Evolutionary conservation across 2,113 vertebrate species (phyloP), one percentile per base, ranked within the genome.

Genomic region (Anhinga anhinga): DNA sequence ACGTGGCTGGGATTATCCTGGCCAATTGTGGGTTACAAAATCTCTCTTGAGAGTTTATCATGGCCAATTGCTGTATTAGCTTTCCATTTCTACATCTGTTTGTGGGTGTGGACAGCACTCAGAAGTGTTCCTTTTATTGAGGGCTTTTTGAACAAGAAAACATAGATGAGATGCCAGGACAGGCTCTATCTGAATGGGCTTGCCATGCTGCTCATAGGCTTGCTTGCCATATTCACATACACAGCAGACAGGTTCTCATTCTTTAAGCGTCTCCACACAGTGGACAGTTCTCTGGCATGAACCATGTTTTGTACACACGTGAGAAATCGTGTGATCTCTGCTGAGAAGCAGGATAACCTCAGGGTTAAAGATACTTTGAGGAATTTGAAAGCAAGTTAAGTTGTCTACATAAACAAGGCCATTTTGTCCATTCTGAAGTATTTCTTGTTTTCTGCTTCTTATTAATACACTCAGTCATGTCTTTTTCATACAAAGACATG

Each of bases 71-170:
- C 69, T 89, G 8, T 53, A 50, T 19, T 89, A 74, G 56, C 52
- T 85, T 95, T 86, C 82, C 16, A n/a, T 69, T 88, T 90, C 23
- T 74, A 47, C 85, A 94, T 92, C 88, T 97, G 92, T 81, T 95
- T 83, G 69, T 90, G 95, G 92, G 88, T 96, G 96, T 95, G 90
- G 82, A 40, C 25, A 78, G 69, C 47, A 47, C 59, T 84, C 16
- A n/a, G 47, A 55, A 74, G 29, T 14, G 23, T 66, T 55, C 34
- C 5, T 94, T 94, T 77, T 77, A 58, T 70, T 65, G 36, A 72
- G 74, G 34, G 3, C 7, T 40, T 36, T 84, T 76, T 88, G 58
- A 45, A 11, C 40, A 58, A 58, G 81, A 63, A 74, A 10, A 11
- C 45, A 23, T 2, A 36, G 70, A 23, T 61, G 53, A 72, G 59